Evolutionary conservation across 1,140 invertebrate genomes (phyloP), one percentile per base, ranked within the genome.

Genomic region (Caerostris extrusa): DNA sequence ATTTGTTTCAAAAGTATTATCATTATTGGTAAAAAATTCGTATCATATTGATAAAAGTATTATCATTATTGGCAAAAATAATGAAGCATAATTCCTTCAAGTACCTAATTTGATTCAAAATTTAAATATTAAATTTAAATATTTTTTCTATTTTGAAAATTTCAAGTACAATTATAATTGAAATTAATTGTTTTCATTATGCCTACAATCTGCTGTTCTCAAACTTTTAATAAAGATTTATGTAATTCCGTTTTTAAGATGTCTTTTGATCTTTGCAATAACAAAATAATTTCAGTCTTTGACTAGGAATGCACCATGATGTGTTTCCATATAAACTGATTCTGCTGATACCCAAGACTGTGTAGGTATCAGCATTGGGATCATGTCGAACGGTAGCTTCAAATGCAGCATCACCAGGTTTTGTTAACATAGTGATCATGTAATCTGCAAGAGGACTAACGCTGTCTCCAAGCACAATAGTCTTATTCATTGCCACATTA

Each of bases 381-480:
- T 57, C 17, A 58, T 58, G 56, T 5, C 57, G 82, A 57, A 85
- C 82, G 10, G 82, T 85, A 56, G 53, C 82, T 85, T 85, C 82
- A 58, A 85, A 85, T 10, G 56, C n/a, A 12, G 8, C 82, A 7
- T 53, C 82, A 3, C 82, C 82, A 34, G 82, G 82, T 57, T 85
- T 85, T n/a, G 56, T 7, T 10, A 58, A 12, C 50, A 85, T 10
- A 5, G 82, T 85, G 14, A 85, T 58, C 50, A 85, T 34, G 17
- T 85, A 85, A 14, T 58, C 55, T 7, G 14, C 57, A 57, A 58
- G 7, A 8, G 77, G 6, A 19, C 10, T 7, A 81, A 81, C 77
- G 2, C 12, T 19, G 2, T 81, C 77, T 50, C 8, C 77, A 8
- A 55, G 2, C 10, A 5, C 17, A 81, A 55, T 50, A 0, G 53